Evolutionary conservation across 2,797 vertebrate genomes (phyloP), one percentile per base, ranked within the genome.

Genomic region (Cynodonichthys magdalenae): DNA sequence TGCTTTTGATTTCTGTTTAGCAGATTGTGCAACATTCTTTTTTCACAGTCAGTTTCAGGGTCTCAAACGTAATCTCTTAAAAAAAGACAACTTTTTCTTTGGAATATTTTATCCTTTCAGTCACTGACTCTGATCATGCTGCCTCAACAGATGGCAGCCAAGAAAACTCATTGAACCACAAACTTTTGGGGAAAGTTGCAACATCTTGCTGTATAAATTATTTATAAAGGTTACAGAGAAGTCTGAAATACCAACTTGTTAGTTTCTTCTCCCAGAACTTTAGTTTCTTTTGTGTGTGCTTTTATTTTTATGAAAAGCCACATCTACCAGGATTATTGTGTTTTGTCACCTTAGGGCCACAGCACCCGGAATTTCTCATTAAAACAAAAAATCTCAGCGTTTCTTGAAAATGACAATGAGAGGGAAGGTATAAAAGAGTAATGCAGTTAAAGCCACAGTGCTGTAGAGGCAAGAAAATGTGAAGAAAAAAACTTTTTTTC

Each of bases 351-450:
- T 39, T 29, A n/a, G 46, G 58, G 31, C 58, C 46, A 14, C 14
- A 29, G 20, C 11, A 19, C 29, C 14, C 47, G 15, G 31, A 4
- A 15, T 15, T 3, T 5, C 10, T 17, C 3, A 15, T 14, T 57
- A 57, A 15, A 10, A 29, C 29, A 57, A 18, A 18, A 58, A 42
- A 46, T 59, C 29, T 20, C 5, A 6, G 46, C 49, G 58, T 49
- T 49, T 39, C 24, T 15, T 36, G 19, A 39, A 45, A 42, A 19
- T 42, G 17, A 3, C 9, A 29, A 24, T 24, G 19, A 48, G 18
- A 15, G 42, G 28, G 27, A 29, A 11, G 17, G 24, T 18, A 17
- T 34, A 45, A 15, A 56, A 20, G 15, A 10, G 44, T 28, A 34
- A 1, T 19, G 12, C 44, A 47, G n/a, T 18, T 8, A 27, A n/a